Evolutionary conservation across 1,140 invertebrate genomes (phyloP).

Genomic region (Zaprionus kolodkinae): DNA sequence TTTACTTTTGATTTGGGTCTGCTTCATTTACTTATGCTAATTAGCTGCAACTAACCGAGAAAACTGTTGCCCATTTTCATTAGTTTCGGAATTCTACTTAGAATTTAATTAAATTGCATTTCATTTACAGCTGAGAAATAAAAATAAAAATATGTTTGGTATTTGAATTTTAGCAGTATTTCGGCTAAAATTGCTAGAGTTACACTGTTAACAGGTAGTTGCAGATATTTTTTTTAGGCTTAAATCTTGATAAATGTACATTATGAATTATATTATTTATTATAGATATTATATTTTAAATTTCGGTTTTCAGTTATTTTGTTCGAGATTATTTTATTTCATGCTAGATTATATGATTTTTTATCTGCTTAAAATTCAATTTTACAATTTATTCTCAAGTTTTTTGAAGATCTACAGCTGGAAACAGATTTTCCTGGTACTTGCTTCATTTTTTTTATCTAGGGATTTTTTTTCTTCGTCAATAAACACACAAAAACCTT

Average conservation of each 20-base stretch:
- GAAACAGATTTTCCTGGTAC: neutral
- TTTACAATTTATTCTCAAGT: neutral
- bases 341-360: neutral
- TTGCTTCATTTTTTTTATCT: conserved; percentile 10
- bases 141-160: too few relatives aligned
- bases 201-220: too few relatives aligned
- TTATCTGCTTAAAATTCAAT: neutral
- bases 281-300: too few relatives aligned
- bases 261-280: too few relatives aligned
- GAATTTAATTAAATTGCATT: conserved; percentile 39
- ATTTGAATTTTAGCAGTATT: too few relatives aligned
- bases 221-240: too few relatives aligned
- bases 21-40: conserved; percentile 54
- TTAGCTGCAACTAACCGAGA: conserved; percentile 48
- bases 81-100: conserved; percentile 21
- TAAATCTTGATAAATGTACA: too few relatives aligned
- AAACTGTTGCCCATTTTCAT: conserved; percentile 30
- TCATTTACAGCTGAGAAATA: conserved; percentile 16
- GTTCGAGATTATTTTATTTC: too few relatives aligned
- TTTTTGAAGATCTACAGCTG: neutral
- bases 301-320: too few relatives aligned
- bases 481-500: conserved; percentile 17
- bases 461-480: conserved; percentile 12
- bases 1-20: conserved; percentile 61
- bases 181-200: too few relatives aligned